phyloP scores from a whole-genome alignment of 2,888 invertebrate genomes.

The Apeira syringaria region DNA sequence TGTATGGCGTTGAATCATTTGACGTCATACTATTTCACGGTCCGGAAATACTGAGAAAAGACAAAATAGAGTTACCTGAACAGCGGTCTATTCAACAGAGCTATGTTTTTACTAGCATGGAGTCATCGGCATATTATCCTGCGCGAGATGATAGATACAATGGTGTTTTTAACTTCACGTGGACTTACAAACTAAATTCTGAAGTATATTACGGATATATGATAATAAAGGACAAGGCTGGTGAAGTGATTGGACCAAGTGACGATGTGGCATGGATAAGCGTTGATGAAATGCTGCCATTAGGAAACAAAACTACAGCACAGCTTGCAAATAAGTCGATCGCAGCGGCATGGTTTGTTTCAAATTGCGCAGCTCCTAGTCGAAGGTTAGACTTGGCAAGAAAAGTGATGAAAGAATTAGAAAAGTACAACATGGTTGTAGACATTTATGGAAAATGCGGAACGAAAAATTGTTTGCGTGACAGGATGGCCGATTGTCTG shows the following conservation, averaged over 20 bases:
- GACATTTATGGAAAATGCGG: constrained; percentile 51
- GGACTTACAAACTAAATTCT: constrained; percentile 60
- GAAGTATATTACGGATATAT: constrained; percentile 59
- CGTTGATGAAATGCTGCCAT: constrained; percentile 41
- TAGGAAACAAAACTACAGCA: constrained; percentile 34
- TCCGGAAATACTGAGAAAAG: too few relatives aligned
- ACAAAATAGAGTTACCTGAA: too few relatives aligned
- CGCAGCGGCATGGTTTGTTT: constrained; percentile 52
- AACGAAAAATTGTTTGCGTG: constrained; percentile 29
- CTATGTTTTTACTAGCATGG: constrained; percentile 50
- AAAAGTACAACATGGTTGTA: constrained; percentile 31
- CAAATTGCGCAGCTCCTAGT: constrained; percentile 48
- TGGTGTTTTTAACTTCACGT: constrained; percentile 61
- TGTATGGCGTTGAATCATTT: too few relatives aligned
- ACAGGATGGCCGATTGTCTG: constrained; percentile 28
- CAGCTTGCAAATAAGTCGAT: constrained; percentile 25
- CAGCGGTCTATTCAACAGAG: constrained; percentile 47
- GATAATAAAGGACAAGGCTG: constrained; percentile 38
- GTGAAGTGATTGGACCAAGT: constrained; percentile 39
- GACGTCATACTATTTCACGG: too few relatives aligned
- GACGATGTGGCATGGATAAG: constrained; percentile 43
- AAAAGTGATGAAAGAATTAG: too few relatives aligned
- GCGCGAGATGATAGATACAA: constrained; percentile 39
- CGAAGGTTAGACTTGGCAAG: constrained; percentile 23
- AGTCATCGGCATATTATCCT: constrained; percentile 53